Evolutionary conservation across 2,797 vertebrate genomes (phyloP).

Genomic region (Phalloptychus januarius): DNA sequence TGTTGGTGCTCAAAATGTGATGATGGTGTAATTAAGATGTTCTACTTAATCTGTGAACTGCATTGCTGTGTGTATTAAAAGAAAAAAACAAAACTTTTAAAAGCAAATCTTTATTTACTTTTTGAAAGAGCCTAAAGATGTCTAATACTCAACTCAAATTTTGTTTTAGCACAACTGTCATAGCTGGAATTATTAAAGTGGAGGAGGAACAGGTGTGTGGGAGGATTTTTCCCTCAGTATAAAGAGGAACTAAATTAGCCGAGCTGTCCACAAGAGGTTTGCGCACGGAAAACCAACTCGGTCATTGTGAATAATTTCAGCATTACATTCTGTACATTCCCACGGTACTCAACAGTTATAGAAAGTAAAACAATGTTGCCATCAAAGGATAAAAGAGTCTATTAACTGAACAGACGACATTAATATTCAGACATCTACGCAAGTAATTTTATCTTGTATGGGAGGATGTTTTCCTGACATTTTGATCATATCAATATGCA

Average conservation of each 20-base stretch:
- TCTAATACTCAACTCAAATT: not conserved
- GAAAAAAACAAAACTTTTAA: not conserved
- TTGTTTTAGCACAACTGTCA: not conserved
- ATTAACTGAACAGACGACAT: not conserved
- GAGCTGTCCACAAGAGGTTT: constrained; percentile 15
- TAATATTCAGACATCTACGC: not conserved
- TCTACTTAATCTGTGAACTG: constrained; percentile 14
- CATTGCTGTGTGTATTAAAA: not conserved
- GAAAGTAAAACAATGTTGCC: not conserved
- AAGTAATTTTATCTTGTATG: not conserved
- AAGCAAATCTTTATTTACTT: not conserved
- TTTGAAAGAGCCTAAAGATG: not conserved
- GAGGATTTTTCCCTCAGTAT: constrained; percentile 33
- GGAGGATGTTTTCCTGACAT: not conserved
- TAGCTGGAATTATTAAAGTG: constrained; percentile 21
- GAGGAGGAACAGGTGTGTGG: constrained; percentile 23
- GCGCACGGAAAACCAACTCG: constrained; percentile 43
- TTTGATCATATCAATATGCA: not conserved
- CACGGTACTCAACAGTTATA: not conserved
- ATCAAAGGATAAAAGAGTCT: no score
- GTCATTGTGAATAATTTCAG: constrained; percentile 25
- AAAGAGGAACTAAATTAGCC: constrained; percentile 13
- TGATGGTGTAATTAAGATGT: constrained; percentile 39
- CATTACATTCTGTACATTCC: constrained; percentile 13
- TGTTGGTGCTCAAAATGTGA: constrained; percentile 15